A percentile compares a stretch with the other conserved stretches of the same genome.
These are phyloP conservation scores for Tipula lateralis DNA, from an alignment of 2,888 invertebrate species.

Conservation along the genomic window DNA sequence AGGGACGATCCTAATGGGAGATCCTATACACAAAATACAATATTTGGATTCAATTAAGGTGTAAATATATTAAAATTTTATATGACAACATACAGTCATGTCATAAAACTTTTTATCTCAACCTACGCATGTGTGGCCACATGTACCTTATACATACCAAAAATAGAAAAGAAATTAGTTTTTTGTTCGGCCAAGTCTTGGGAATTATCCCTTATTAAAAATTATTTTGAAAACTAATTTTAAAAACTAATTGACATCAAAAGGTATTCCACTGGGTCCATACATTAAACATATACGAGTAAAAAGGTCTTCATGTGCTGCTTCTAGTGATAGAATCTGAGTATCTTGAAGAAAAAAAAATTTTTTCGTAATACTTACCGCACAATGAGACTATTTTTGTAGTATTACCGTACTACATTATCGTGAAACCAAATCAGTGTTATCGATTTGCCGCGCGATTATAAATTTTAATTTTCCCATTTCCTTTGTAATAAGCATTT, in stretches of 20 bases:
- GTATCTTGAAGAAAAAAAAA: not conserved
- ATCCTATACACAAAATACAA: too few relatives aligned
- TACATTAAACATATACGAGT: not conserved
- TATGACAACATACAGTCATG: too few relatives aligned
- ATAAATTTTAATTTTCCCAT: not conserved
- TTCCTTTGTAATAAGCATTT: not conserved
- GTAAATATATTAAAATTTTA: not conserved
- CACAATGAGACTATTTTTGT: too few relatives aligned
- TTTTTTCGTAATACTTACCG: not conserved
- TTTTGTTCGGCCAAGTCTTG: not conserved
- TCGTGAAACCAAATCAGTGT: not conserved
- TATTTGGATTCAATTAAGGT: too few relatives aligned
- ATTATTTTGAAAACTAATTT: not conserved
- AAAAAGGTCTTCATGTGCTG: not conserved
- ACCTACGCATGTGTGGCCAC: not conserved
- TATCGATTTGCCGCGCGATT: not conserved
- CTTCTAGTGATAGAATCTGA: too few relatives aligned
- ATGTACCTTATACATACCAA: not conserved
- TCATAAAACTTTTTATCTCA: too few relatives aligned
- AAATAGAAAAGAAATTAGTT: too few relatives aligned
- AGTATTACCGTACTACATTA: not conserved
- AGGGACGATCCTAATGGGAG: too few relatives aligned
- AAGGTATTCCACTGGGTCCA: not conserved
- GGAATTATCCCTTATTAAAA: not conserved
- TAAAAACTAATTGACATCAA: not conserved